Evolutionary conservation across 2,888 invertebrate genomes (phyloP), one percentile per base, ranked within the genome.

Genomic region (Sesia bembeciformis): DNA sequence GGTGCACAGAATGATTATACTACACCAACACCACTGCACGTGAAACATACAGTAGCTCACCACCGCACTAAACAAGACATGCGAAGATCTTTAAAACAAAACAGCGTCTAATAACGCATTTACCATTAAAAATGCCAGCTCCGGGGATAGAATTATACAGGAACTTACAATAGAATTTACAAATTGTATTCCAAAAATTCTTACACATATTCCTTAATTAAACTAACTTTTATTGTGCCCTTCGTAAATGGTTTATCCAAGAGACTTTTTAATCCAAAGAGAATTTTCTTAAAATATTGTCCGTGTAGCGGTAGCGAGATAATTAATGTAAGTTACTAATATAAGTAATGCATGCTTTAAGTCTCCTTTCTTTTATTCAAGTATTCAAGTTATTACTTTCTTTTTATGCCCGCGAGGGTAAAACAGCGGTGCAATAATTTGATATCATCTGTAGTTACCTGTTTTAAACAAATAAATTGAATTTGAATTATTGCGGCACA

Each of bases 1-100:
- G 72, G 59, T 62, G 58, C 74, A 84, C 82, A 78, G 84, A 68
- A 63, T 79, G 83, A 67, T 74, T 68, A 60, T 65, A 68, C 52
- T 40, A 23, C 41, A 40, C 50, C 46, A 46, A 46, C 46, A 46
- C 23, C 46, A 46, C 46, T 7, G 46, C 5, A n/a, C 4, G 8
- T 4, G 4, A 46, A 8, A 46, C 4, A 46, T 8, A 46, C 46
- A 4, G 46, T 46, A 23, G 23, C 23, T 23, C 23, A 23, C 2
- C 23, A 46, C 46, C n/a, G 4, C n/a, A 46, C 46, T 46, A 6
- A 8, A 4, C 3, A n/a, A 43, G 42, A 46, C 46, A 46, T 23
- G 46, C 7, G 0, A 4, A 4, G n/a, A 7, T 7, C 23, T 46
- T 6, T n/a, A 4, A 46, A 3, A 8, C 8, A 3, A 1, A 5